Percentiles rank a stretch among this genome's conserved stretches.
Conservation (phyloP, 1,140 invertebrate species). For the Solen grandis region DNA sequence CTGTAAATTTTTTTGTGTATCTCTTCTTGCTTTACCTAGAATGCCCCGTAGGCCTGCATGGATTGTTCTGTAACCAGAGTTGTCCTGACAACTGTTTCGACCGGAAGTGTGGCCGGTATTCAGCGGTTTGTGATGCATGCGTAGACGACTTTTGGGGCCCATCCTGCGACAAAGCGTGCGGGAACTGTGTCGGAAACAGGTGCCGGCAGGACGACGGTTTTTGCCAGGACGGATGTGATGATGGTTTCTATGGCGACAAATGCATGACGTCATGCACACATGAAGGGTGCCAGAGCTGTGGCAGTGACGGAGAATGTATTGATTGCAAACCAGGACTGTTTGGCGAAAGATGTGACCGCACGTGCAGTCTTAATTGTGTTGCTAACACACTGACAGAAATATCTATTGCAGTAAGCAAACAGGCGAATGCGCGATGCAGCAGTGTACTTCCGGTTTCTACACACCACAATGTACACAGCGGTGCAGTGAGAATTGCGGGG, state of each 20-base stretch:
- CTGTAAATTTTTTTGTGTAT: too few relatives aligned
- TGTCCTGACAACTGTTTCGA: constrained; percentile 17
- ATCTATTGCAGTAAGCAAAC: background rate
- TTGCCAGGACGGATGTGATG: constrained; percentile 8
- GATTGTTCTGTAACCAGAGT: background rate
- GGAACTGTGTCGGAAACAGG: constrained; percentile 1
- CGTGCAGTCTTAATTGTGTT: constrained; percentile 7
- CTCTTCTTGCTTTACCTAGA: too few relatives aligned
- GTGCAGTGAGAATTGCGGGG: constrained; percentile 3
- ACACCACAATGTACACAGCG: background rate
- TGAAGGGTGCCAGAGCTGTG: constrained; percentile 3
- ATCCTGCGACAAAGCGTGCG: background rate
- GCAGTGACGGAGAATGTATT: constrained; percentile 1
- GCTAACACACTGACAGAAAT: background rate
- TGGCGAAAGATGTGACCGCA: background rate
- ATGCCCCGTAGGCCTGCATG: background rate
- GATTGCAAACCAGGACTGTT: constrained; percentile 19
- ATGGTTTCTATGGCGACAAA: constrained; percentile 15
- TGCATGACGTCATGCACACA: background rate
- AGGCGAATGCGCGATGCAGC: background rate
- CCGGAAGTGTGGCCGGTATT: constrained; percentile 16
- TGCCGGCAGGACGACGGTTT: constrained; percentile 19
- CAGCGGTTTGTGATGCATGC: constrained; percentile 11
- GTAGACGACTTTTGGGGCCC: background rate
- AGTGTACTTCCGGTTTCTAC: constrained; percentile 6